phyloP scores from a whole-genome alignment of 2,888 invertebrate species.

The Herminia tarsipennalis region DNA sequence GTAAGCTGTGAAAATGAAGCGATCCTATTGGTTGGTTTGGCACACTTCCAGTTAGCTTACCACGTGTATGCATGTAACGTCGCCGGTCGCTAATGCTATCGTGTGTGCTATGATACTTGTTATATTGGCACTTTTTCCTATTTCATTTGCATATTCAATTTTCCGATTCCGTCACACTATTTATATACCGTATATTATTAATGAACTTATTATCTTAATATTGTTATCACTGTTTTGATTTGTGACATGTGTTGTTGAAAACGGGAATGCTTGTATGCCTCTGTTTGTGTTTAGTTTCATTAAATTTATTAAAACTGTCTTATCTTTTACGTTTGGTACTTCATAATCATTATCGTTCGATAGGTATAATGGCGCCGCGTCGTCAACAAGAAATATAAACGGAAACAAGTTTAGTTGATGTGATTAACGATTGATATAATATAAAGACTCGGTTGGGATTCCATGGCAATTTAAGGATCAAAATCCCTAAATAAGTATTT shows the following conservation, averaged over 20 bases:
- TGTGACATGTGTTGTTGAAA: slow-evolving; percentile 13
- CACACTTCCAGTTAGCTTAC: too few relatives aligned
- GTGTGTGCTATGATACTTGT: too few relatives aligned
- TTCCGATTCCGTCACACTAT: slow-evolving; percentile 27
- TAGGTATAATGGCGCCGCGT: slow-evolving; percentile 11
- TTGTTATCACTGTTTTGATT: slow-evolving; percentile 30
- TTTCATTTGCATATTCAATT: slow-evolving; percentile 22
- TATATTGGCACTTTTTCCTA: too few relatives aligned
- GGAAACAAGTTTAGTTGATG: too few relatives aligned
- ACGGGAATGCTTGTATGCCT: background rate
- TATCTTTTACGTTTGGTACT: background rate
- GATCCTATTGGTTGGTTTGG: too few relatives aligned
- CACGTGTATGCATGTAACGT: too few relatives aligned
- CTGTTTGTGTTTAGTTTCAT: slow-evolving; percentile 6
- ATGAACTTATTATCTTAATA: slow-evolving; percentile 19
- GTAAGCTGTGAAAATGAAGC: too few relatives aligned
- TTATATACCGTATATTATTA: slow-evolving; percentile 18
- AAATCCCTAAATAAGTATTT: too few relatives aligned
- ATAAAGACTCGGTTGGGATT: too few relatives aligned
- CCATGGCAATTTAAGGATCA: too few relatives aligned
- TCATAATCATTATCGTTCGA: slow-evolving; percentile 18
- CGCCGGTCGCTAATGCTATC: too few relatives aligned
- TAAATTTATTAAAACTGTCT: slow-evolving; percentile 1
- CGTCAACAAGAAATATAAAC: slow-evolving; percentile 21
- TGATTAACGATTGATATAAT: too few relatives aligned